phyloP scores from a whole-genome alignment of 1,140 invertebrate genomes.

The Anoplophora glabripennis region DNA sequence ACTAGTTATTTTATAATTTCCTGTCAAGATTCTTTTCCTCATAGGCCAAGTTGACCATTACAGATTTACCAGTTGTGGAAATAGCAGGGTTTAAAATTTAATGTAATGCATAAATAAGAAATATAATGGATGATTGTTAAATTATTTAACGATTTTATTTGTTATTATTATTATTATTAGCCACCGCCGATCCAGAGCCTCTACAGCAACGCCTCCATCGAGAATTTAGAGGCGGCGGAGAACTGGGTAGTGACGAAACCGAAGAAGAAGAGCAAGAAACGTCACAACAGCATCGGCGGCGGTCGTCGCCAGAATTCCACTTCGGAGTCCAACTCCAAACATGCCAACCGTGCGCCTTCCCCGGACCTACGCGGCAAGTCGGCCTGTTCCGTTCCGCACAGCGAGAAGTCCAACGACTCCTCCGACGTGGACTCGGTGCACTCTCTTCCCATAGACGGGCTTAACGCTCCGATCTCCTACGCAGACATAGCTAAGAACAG shows the following conservation, averaged over 20 bases:
- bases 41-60: too few relatives aligned
- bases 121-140: too few relatives aligned
- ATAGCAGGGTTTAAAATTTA: too few relatives aligned
- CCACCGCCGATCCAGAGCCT: conserved; percentile 37
- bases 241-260: conserved; percentile 72
- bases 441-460: conserved; percentile 61
- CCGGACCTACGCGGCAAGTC: conserved; percentile 47
- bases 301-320: conserved; percentile 17
- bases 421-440: conserved; percentile 71
- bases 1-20: too few relatives aligned
- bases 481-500: conserved; percentile 68
- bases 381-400: conserved; percentile 62
- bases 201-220: conserved; percentile 47
- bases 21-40: too few relatives aligned
- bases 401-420: conserved; percentile 71
- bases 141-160: too few relatives aligned
- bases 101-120: too few relatives aligned
- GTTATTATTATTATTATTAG: conserved; percentile 15
- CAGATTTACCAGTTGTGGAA: too few relatives aligned
- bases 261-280: conserved; percentile 68
- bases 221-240: conserved; percentile 53
- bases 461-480: conserved; percentile 66
- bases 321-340: conserved; percentile 9
- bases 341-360: conserved; percentile 26
- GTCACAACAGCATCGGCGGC: conserved; percentile 45